Evolutionary conservation across 2,113 vertebrate genomes (phyloP), one percentile per base, ranked within the genome.

Genomic region (Apodemus speciosus): DNA sequence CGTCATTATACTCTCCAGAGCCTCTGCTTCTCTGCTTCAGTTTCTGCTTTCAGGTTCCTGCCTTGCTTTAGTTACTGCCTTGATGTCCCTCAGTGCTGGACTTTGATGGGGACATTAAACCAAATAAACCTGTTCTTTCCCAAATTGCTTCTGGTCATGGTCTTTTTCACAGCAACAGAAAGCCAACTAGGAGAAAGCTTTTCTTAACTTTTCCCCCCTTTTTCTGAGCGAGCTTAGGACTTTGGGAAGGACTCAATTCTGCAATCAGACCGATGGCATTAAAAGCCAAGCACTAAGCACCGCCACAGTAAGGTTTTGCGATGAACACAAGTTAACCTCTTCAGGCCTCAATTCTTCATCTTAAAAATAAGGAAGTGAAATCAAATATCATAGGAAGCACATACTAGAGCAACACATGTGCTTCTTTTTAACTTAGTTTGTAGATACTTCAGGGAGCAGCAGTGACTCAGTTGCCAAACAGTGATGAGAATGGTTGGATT

Each of bases 301-400:
- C 53, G 18, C 4, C 88, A 93, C 43, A 89, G 38, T 85, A 4
- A 88, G 71, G 68, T 87, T 94, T 90, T 93, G 40, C 66, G 58
- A 89, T 14, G 14, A 40, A 56, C 56, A 27, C 16, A 88, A 85
- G 0, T 89, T 86, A 85, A 90, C 0, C 1, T 88, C 51, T 88
- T 18, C 79, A 6, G 91, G 43, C 35, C 58, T 75, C 43, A 25
- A 58, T 75, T 94, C 23, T 81, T 91, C 43, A 90, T 85, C 40
- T 84, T 21, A 56, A 83, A 85, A 92, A 60, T 83, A 32, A 9
- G 38, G 51, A 46, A 87, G 91, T 85, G 91, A 92, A 93, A 85
- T 92, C n/a, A 83, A 92, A 83, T 56, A 86, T 76, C 14, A 56
- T 49, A n/a, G 43, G 21, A 86, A 69, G n/a, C 16, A 88, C 35